Base-by-base conservation (phyloP, 2,797 vertebrate species). In the Avahi laniger region DNA sequence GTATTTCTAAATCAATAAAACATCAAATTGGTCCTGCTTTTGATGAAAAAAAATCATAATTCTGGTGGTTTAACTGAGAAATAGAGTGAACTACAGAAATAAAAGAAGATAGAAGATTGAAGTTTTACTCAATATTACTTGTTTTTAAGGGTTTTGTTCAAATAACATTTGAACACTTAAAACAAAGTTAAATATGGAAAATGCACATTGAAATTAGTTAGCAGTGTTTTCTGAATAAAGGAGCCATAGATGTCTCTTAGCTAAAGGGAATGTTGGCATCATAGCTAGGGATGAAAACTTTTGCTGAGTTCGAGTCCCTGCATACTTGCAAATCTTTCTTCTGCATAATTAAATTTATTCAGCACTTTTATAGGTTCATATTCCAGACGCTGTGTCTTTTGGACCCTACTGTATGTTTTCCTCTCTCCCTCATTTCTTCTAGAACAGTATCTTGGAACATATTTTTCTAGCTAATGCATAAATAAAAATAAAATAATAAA, bases 1-100 rank as follows among this genome's bases (percentile, higher is more conserved):
- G 5, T 94, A 93, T 96, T 89, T 97, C 43, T 30, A 94, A 97
- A 97, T 95, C 80, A 97, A 89, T 85, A 97, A 97, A 95, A 54
- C 30, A 91, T 93, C 72, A 97, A 95, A 93, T 91, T 89, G 70
- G 14, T 24, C 84, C 22, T 89, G 63, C 8, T 41, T 28, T 33
- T 41, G 14, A 61, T 22, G 28, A 33, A 89, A 75, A 30, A 35
- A 61, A 96, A 35, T 80, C 0, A 26, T 80, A 0, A 26, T 46
- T 59, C 63, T 15, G 33, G 18, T 92, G 26, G 26, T 93, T 94
- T 80, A 14, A 82, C 79, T 33, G 57, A 89, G 75, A 82, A 52
- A 70, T 46, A 86, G 67, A 95, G 15, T 63, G 14, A 84, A 91
- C 76, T 41, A 79, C 70, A 78, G 5, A 95, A 57, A 91, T 83